A percentile compares a stretch with the other conserved stretches of the same genome.
These are phyloP conservation scores for Drepanosiphum platanoidis DNA, from an alignment of 2,888 invertebrate genomes.

Conservation along the genomic window DNA sequence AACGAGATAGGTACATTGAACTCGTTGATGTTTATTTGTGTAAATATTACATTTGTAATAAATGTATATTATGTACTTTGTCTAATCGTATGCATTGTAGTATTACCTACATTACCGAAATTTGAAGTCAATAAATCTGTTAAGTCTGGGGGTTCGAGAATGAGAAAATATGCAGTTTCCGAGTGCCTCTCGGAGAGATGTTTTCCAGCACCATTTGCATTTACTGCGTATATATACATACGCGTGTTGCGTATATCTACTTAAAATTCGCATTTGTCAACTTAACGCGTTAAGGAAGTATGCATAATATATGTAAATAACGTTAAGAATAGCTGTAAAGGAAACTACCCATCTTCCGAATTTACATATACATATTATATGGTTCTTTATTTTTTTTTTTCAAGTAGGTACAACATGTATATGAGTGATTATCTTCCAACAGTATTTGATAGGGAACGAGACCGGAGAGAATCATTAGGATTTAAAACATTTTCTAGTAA, in stretches of 20 bases:
- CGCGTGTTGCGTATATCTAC: neutral
- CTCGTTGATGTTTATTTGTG: too few species aligned
- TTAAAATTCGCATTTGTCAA: constrained; percentile 25
- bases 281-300: constrained; percentile 18
- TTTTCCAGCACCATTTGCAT: constrained; percentile 17
- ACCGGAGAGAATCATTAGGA: neutral
- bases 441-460: neutral
- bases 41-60: too few species aligned
- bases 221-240: too few species aligned
- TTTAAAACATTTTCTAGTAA: too few species aligned
- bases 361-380: neutral
- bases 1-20: too few species aligned
- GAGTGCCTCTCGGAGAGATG: neutral
- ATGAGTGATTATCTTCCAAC: neutral
- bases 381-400: neutral
- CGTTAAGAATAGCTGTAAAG: neutral
- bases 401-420: neutral
- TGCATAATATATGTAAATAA: constrained; percentile 18
- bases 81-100: neutral
- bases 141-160: neutral
- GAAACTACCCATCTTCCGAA: constrained; percentile 16
- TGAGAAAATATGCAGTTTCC: neutral
- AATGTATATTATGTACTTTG: too few species aligned
- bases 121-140: neutral
- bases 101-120: neutral